These are phyloP conservation scores for Meandrina meandrites DNA, from an alignment of 92 coral and sea anemone species.

Conservation along the genomic window DNA sequence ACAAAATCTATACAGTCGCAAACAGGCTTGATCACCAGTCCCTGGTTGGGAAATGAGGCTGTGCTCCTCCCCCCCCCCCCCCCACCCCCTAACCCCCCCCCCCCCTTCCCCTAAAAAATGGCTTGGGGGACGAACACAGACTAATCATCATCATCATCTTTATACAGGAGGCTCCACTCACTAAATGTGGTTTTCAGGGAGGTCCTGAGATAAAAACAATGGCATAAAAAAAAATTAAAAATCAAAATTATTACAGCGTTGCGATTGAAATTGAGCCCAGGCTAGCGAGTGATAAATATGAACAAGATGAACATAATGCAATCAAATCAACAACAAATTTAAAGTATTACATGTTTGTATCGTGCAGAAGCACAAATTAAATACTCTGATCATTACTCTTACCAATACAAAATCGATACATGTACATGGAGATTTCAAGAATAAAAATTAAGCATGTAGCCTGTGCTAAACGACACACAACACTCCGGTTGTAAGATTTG, in stretches of 20 bases:
- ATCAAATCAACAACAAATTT: background rate
- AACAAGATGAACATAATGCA: background rate
- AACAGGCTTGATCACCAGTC: background rate
- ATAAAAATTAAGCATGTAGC: background rate
- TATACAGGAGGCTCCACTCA: too few species aligned
- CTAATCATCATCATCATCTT: too few species aligned
- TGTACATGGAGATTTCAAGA: background rate
- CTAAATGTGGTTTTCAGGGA: too few species aligned
- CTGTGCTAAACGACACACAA: background rate
- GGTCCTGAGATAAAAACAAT: too few species aligned
- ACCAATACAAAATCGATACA: background rate
- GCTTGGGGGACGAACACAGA: background rate
- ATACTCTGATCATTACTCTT: background rate
- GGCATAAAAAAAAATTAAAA: too few species aligned
- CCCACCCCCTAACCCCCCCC: too few species aligned
- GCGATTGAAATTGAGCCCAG: background rate
- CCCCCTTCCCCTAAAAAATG: too few species aligned
- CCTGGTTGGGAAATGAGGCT: background rate
- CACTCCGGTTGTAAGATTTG: background rate
- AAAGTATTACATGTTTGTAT: background rate
- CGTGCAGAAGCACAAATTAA: background rate
- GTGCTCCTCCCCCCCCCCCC: background rate
- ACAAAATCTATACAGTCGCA: background rate
- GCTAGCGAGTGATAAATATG: background rate
- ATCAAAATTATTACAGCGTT: too few species aligned